Base-by-base conservation (phyloP, 1,140 invertebrate species). In the Zaprionus vittiger region DNA sequence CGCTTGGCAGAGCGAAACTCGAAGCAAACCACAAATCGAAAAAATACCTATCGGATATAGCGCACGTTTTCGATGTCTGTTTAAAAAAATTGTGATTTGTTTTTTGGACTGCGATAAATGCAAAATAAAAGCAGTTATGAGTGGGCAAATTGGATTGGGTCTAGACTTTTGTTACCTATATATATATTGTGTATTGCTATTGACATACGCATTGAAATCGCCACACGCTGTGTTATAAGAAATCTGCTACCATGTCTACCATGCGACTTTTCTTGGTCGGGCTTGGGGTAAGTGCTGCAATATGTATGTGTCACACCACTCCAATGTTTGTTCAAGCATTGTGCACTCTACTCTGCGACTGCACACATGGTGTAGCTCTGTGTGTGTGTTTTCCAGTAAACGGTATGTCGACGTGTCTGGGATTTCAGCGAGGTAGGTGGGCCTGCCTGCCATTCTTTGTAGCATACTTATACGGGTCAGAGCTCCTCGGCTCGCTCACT, bases 401-500 rank as follows among this genome's bases (percentile, higher is more conserved):
- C 60, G 68, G 52, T 47, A 71, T 64, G 65, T 49, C 57, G 37
- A 77, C 69, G 73, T 77, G 73, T 72, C 73, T 76, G 62, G 62
- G 69, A 77, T 57, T 71, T 60, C 55, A 44, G 67, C 60, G 17
- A 38, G 49, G 61, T 26, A 55, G 56, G 56, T 54, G 63, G 11
- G 20, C 47, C 34, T 6, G 41, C 41, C 41, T 47, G 41, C 52
- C 62, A 61, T 60, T 62, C 55, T 89, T 73, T 73, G 69, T 79
- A 89, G 78, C 78, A 76, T 84, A 87, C 84, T 87, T 87, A 89
- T 87, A 63, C 84, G 84, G 81, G 85, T 81, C 83, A 86, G 55
- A 38, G 71, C 76, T 49, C 63, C 31, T 60, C 67, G 67, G 28
- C 52, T 31, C 28, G 28, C 38, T 41, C 38, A 5, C 38, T 41